phyloP scores from a whole-genome alignment of 2,888 invertebrate species.

The Heliconius erato region DNA sequence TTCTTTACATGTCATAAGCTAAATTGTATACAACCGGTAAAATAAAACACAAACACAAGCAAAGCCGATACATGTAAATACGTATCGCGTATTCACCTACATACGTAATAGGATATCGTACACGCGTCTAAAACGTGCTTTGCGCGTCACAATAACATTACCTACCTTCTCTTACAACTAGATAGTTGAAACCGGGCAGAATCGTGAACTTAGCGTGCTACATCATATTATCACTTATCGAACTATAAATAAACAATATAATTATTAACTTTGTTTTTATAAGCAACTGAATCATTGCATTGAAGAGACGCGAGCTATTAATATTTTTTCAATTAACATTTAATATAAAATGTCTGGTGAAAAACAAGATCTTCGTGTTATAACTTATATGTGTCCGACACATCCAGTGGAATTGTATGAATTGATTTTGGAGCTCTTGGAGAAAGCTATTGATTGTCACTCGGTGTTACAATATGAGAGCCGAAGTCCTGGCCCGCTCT shows the following conservation, averaged over 20 bases:
- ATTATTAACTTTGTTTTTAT: slow-evolving; percentile 16
- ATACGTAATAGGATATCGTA: not conserved
- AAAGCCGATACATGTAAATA: not conserved
- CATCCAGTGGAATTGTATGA: slow-evolving; percentile 87
- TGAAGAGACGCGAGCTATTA: not conserved
- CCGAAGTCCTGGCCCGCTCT: slow-evolving; percentile 81
- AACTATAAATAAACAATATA: slow-evolving; percentile 35
- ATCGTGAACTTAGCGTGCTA: slow-evolving; percentile 44
- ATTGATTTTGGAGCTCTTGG: slow-evolving; percentile 83
- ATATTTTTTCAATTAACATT: not conserved
- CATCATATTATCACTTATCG: slow-evolving; percentile 32
- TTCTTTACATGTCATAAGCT: not conserved
- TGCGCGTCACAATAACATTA: slow-evolving; percentile 42
- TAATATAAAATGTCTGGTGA: slow-evolving; percentile 64
- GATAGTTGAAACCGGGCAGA: slow-evolving; percentile 45
- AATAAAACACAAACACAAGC: not conserved
- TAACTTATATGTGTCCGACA: slow-evolving; percentile 87
- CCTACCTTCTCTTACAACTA: slow-evolving; percentile 38
- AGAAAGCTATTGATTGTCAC: slow-evolving; percentile 79
- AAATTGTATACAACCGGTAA: not conserved
- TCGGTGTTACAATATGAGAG: slow-evolving; percentile 86
- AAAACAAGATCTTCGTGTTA: slow-evolving; percentile 79
- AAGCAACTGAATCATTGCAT: not conserved
- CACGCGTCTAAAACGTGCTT: slow-evolving; percentile 54
- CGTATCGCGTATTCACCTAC: not conserved